Conservation (phyloP, 2,113 vertebrate species). For the Lates calcarifer region DNA sequence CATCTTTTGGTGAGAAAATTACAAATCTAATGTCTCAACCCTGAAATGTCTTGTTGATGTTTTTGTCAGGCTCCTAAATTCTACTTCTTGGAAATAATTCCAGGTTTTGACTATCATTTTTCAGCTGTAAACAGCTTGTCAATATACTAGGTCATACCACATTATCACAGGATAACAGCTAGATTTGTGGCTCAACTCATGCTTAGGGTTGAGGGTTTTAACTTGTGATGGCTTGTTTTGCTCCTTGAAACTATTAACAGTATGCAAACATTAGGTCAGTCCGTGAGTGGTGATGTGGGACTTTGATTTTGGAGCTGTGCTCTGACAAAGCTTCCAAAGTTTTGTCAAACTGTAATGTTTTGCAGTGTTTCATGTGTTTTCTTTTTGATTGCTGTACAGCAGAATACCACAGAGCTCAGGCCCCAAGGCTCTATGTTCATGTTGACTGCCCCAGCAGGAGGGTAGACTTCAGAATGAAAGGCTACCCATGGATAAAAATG, state of each 20-base stretch:
- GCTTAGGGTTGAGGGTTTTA: slow-evolving; percentile 19
- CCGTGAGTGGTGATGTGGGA: slow-evolving; percentile 12
- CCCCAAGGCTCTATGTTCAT: slow-evolving; percentile 59
- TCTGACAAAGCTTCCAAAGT: slow-evolving; percentile 30
- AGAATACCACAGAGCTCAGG: slow-evolving; percentile 46
- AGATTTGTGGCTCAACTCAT: background rate
- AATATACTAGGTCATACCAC: background rate
- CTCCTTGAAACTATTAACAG: slow-evolving; percentile 37
- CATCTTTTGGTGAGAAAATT: background rate
- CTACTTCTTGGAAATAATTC: background rate
- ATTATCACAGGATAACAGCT: slow-evolving; percentile 29
- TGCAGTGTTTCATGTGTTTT: slow-evolving; percentile 59
- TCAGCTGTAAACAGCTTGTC: slow-evolving; percentile 2
- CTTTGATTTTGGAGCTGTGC: slow-evolving; percentile 22
- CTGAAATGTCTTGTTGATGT: slow-evolving; percentile 4
- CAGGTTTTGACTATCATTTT: background rate
- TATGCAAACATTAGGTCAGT: slow-evolving; percentile 29
- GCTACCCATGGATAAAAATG: slow-evolving; percentile 51
- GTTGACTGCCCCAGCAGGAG: slow-evolving; percentile 57
- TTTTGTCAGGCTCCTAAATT: background rate
- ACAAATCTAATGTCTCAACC: background rate
- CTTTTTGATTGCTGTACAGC: slow-evolving; percentile 47
- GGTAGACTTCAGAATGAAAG: slow-evolving; percentile 49
- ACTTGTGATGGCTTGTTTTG: slow-evolving; percentile 9
- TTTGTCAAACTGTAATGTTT: slow-evolving; percentile 43